Conservation (phyloP, 2,113 vertebrate genomes). For the Sitta europaea region DNA sequence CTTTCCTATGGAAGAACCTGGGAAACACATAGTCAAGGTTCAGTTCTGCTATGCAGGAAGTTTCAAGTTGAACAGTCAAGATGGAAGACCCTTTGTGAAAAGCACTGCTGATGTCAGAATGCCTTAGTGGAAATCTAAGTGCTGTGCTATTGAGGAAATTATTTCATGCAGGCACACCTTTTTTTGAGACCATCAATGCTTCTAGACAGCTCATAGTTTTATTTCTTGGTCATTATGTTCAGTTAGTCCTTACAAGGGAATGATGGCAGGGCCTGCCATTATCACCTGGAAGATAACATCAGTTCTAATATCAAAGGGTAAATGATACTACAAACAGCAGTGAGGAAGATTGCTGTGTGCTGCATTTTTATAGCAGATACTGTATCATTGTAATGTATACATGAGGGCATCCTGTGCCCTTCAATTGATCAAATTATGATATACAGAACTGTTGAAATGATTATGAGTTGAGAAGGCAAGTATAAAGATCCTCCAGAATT, state of each 20-base stretch:
- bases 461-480: neutral
- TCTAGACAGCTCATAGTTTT: neutral
- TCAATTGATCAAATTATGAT: neutral
- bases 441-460: slow-evolving; percentile 1
- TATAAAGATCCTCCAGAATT: slow-evolving; percentile 16
- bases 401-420: neutral
- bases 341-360: neutral
- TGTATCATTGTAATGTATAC: neutral
- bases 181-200: neutral
- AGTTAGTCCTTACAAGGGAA: neutral
- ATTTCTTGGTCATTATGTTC: neutral
- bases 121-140: neutral
- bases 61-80: neutral
- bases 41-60: neutral
- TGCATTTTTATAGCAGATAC: neutral
- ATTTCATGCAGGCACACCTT: neutral
- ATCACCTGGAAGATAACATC: neutral
- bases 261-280: neutral
- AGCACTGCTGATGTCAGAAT: neutral
- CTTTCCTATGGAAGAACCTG: accelerated
- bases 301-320: neutral
- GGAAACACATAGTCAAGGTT: neutral
- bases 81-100: neutral
- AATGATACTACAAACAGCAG: neutral
- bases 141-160: neutral